Evolutionary conservation across 1,140 invertebrate species (phyloP).

Genomic region (Lasioglossum baleicum): DNA sequence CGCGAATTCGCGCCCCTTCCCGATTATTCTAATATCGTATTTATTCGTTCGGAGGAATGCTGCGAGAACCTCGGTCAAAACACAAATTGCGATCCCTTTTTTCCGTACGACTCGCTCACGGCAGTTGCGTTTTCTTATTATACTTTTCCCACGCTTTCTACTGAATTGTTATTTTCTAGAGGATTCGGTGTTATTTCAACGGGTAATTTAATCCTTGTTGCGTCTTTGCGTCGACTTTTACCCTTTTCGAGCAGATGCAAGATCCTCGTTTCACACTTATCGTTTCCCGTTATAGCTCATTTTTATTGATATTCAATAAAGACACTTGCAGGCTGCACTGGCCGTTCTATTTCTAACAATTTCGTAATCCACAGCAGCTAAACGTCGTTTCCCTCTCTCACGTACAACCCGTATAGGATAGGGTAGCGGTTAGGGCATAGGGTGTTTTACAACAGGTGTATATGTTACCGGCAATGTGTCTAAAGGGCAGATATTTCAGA

Average conservation of each 20-base stretch:
- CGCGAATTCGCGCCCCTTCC: conserved; percentile 54
- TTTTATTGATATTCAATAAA: conserved; percentile 71
- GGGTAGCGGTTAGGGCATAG: no score
- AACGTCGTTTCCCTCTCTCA: neutral
- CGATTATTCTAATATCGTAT: conserved; percentile 51
- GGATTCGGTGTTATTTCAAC: conserved; percentile 63
- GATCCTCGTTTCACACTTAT: conserved; percentile 51
- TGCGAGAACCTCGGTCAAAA: conserved; percentile 34
- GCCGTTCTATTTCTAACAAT: conserved; percentile 6
- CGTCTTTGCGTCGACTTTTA: conserved; percentile 44
- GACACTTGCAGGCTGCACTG: conserved; percentile 61
- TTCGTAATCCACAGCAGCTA: neutral
- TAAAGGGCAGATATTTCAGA: no score
- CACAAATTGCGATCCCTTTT: conserved; percentile 22
- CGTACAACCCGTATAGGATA: neutral
- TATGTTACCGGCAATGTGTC: no score
- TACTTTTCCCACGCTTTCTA: conserved; percentile 56
- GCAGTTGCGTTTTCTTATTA: conserved; percentile 54
- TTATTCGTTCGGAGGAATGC: conserved; percentile 42
- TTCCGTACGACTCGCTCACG: conserved; percentile 18
- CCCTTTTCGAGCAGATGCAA: conserved; percentile 34
- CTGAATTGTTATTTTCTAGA: conserved; percentile 62
- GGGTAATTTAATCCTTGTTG: conserved; percentile 65
- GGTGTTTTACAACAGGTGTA: no score
- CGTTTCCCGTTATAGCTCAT: conserved; percentile 63